Percentiles rank a stretch among this genome's conserved stretches.
Evolutionary conservation across 1,140 invertebrate genomes (phyloP).

Genomic region (Oryctes rhinoceros): DNA sequence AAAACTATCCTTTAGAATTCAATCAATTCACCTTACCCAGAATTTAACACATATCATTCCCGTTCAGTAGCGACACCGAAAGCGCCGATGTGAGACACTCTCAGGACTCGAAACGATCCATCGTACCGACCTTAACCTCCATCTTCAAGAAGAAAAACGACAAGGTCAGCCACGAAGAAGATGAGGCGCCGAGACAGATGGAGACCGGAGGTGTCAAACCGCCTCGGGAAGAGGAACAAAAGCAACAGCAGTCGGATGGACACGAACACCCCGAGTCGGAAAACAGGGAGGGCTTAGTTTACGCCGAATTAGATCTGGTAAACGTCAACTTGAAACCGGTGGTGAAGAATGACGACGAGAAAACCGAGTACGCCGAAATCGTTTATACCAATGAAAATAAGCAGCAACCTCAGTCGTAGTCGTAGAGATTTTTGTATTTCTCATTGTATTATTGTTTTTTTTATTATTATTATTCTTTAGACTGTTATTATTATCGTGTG

Average conservation of each 20-base stretch:
- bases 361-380: slow-evolving; percentile 71
- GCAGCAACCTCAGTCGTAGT: slow-evolving; percentile 28
- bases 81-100: slow-evolving; percentile 62
- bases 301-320: slow-evolving; percentile 68
- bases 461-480: too few relatives aligned
- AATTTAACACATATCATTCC: neutral
- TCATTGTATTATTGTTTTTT: neutral
- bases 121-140: slow-evolving; percentile 48
- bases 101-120: slow-evolving; percentile 48
- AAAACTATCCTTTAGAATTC: neutral
- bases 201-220: slow-evolving; percentile 51
- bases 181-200: slow-evolving; percentile 46
- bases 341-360: slow-evolving; percentile 62
- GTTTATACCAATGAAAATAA: slow-evolving; percentile 60
- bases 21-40: neutral
- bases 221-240: slow-evolving; percentile 51
- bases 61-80: slow-evolving; percentile 64
- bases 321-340: slow-evolving; percentile 58
- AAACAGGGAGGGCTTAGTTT: slow-evolving; percentile 64
- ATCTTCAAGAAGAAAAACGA: slow-evolving; percentile 57
- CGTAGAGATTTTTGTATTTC: neutral
- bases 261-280: slow-evolving; percentile 45
- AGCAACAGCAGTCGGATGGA: slow-evolving; percentile 46
- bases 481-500: neutral
- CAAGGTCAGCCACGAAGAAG: slow-evolving; percentile 48